A percentile compares a stretch with the other conserved stretches of the same genome.
These are phyloP conservation scores for Mimachlamys varia DNA, from an alignment of 2,888 invertebrate species.

Conservation along the genomic window DNA sequence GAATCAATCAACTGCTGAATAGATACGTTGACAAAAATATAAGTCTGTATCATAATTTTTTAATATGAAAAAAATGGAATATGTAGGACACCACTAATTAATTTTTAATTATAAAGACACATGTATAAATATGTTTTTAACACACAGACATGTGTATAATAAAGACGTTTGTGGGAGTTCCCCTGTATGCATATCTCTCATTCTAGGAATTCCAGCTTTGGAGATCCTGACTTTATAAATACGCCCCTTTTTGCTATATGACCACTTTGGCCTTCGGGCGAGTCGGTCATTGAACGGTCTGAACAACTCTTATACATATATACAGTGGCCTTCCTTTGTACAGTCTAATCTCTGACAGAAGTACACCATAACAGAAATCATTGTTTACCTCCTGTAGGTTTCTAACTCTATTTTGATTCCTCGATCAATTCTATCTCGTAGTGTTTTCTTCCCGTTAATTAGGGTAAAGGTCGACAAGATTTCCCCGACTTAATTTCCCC, in stretches of 20 bases:
- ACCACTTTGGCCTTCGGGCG: conserved; percentile 9
- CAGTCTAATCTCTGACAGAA: not conserved
- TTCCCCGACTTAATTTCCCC: conserved; percentile 12
- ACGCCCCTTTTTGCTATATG: not conserved
- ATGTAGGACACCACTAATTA: no score
- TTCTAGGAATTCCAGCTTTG: conserved; percentile 19
- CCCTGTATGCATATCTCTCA: conserved; percentile 2
- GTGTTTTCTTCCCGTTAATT: not conserved
- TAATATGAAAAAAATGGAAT: no score
- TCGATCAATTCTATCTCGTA: not conserved
- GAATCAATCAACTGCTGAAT: no score
- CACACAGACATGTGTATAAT: not conserved
- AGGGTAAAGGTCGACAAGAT: not conserved
- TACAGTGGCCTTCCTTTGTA: not conserved
- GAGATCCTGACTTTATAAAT: not conserved
- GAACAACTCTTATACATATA: not conserved
- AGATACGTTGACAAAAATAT: no score
- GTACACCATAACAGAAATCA: not conserved
- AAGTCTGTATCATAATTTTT: no score
- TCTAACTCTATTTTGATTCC: not conserved
- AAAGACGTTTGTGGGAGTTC: not conserved
- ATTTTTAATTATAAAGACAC: no score
- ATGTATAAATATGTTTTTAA: no score
- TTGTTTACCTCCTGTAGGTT: not conserved
- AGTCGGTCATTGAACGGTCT: conserved; percentile 27